Conservation (phyloP, 2,888 invertebrate species). For the Lasioglossum oenotherae region DNA sequence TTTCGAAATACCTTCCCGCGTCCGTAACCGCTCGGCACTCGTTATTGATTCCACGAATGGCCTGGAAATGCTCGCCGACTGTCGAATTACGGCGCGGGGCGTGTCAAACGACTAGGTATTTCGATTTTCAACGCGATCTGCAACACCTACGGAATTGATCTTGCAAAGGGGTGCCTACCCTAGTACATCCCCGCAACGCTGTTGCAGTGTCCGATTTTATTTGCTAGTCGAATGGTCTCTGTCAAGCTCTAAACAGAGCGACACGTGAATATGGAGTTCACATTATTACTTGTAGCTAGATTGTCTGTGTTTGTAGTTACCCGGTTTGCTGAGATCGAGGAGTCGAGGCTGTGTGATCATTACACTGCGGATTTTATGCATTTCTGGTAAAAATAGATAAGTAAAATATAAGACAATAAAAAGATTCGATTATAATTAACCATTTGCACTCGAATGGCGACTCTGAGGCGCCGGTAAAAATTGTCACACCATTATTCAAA, state of each 20-base stretch:
- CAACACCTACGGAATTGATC: background rate
- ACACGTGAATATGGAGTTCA: background rate
- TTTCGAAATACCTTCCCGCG: conserved; percentile 1
- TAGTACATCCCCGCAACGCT: background rate
- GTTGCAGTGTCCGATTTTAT: background rate
- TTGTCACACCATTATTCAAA: too few species aligned
- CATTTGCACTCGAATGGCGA: too few species aligned
- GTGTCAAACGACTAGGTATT: background rate
- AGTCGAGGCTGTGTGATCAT: too few species aligned
- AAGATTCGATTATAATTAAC: too few species aligned
- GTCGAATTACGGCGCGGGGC: background rate
- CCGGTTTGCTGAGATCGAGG: too few species aligned
- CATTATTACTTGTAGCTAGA: background rate
- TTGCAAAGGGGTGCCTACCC: background rate
- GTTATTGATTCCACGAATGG: conserved; percentile 8
- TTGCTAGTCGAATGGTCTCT: background rate
- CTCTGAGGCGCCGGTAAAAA: too few species aligned
- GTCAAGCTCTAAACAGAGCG: background rate
- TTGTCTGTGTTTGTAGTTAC: background rate
- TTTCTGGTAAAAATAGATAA: too few species aligned
- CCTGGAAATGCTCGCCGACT: conserved; percentile 8
- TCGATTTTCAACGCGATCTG: background rate
- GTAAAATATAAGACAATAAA: too few species aligned
- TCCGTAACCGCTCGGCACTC: conserved; percentile 7
- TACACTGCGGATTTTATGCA: too few species aligned